phyloP scores from a whole-genome alignment of 2,113 vertebrate species.

The Tetrax tetrax region DNA sequence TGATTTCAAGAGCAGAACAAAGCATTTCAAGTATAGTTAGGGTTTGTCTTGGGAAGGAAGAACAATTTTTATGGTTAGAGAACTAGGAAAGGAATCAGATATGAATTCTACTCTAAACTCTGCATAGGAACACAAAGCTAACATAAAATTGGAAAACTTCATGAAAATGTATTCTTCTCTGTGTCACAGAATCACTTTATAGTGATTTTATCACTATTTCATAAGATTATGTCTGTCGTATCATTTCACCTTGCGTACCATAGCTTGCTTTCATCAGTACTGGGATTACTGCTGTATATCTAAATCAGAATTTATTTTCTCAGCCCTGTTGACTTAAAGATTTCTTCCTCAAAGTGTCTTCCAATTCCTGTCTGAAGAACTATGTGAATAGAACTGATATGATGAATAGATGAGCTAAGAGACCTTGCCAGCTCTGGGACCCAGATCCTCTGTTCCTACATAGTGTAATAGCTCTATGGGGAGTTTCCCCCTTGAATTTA shows the following conservation, averaged over 20 bases:
- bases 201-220: background rate
- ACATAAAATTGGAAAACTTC: background rate
- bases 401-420: background rate
- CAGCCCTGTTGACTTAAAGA: background rate
- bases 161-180: background rate
- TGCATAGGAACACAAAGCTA: background rate
- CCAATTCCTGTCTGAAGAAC: background rate
- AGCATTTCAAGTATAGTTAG: background rate
- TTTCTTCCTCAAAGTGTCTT: background rate
- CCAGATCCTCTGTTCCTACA: background rate
- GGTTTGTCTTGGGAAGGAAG: background rate
- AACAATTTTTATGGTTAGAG: background rate
- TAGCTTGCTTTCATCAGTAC: background rate
- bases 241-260: background rate
- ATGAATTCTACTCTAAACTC: background rate
- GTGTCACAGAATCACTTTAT: background rate
- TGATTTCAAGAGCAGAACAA: background rate
- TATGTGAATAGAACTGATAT: accelerated
- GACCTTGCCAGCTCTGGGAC: background rate
- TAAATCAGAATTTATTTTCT: background rate
- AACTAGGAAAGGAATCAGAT: background rate
- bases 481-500: background rate
- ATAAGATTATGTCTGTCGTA: background rate
- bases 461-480: background rate
- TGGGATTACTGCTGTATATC: background rate